A percentile compares a stretch with the other conserved stretches of the same genome.
Evolutionary conservation across 2,113 vertebrate genomes (phyloP).

Genomic region (Xenopus borealis): DNA sequence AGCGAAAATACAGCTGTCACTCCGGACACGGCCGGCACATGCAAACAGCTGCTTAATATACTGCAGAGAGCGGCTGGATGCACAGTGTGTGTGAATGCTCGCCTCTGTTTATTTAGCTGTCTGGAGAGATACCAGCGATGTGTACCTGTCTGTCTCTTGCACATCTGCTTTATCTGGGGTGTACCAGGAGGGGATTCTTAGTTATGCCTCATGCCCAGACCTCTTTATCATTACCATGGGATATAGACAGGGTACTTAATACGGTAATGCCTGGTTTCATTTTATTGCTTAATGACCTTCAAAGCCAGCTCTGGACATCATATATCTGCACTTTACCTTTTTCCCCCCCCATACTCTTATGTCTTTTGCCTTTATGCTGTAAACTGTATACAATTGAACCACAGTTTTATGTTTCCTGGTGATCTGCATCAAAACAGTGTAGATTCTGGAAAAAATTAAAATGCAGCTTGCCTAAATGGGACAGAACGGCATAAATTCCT

Average conservation of each 20-base stretch:
- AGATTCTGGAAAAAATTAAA: too few relatives aligned
- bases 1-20: slow-evolving; percentile 83
- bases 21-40: slow-evolving; percentile 76
- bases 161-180: slow-evolving; percentile 23
- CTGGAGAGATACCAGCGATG: slow-evolving; percentile 30
- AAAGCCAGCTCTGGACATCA: neutral
- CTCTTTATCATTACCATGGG: neutral
- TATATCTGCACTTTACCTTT: neutral
- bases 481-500: too few relatives aligned
- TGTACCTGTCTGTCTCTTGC: slow-evolving; percentile 23
- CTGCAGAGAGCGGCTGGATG: slow-evolving; percentile 38
- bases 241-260: neutral
- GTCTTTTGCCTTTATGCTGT: neutral
- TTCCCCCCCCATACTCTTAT: neutral
- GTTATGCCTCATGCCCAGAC: neutral
- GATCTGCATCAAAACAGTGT: too few relatives aligned
- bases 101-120: slow-evolving; percentile 39
- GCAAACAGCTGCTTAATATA: slow-evolving; percentile 74
- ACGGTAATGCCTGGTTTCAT: too few relatives aligned
- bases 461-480: too few relatives aligned
- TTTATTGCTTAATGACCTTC: neutral
- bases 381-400: too few relatives aligned
- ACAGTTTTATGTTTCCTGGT: too few relatives aligned
- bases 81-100: slow-evolving; percentile 36
- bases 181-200: neutral